Evolutionary conservation across 2,797 vertebrate genomes (phyloP).

Genomic region (Gambelia wislizenii): DNA sequence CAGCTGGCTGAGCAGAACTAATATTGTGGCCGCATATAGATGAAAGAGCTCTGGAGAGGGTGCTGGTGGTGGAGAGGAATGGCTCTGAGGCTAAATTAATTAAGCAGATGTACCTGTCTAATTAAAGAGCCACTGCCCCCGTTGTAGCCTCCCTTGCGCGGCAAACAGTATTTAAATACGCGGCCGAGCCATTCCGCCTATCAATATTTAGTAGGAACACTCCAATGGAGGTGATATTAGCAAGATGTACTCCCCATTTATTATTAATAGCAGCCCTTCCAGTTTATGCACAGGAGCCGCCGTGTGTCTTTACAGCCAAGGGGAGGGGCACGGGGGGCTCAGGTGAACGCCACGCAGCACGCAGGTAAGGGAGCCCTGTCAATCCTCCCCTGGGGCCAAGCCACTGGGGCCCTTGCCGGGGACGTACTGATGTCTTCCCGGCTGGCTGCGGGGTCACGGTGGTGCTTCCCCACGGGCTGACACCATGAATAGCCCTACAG

Average conservation of each 20-base stretch:
- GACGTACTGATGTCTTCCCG: background rate
- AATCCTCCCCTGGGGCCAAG: background rate
- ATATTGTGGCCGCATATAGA: slow-evolving; percentile 82
- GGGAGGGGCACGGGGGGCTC: slow-evolving; percentile 54
- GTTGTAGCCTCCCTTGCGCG: slow-evolving; percentile 67
- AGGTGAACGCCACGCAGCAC: slow-evolving; percentile 44
- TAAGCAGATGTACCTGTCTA: slow-evolving; percentile 84
- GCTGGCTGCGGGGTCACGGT: background rate
- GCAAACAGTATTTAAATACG: slow-evolving; percentile 78
- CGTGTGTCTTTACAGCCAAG: slow-evolving; percentile 55
- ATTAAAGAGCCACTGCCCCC: slow-evolving; percentile 72
- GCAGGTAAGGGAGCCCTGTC: slow-evolving; percentile 55
- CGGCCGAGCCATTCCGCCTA: slow-evolving; percentile 71
- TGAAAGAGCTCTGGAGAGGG: slow-evolving; percentile 72
- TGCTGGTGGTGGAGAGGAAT: slow-evolving; percentile 71
- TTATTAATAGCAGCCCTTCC: slow-evolving; percentile 75
- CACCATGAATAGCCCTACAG: too few relatives aligned
- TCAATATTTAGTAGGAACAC: slow-evolving; percentile 73
- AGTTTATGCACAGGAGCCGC: slow-evolving; percentile 68
- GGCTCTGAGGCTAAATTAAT: slow-evolving; percentile 91
- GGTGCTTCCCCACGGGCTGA: background rate
- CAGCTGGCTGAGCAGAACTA: slow-evolving; percentile 83
- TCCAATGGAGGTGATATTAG: slow-evolving; percentile 76
- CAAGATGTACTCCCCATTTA: slow-evolving; percentile 75
- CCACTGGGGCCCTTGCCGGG: background rate